phyloP scores from a whole-genome alignment of 2,797 vertebrate species.

The Manis javanica region DNA sequence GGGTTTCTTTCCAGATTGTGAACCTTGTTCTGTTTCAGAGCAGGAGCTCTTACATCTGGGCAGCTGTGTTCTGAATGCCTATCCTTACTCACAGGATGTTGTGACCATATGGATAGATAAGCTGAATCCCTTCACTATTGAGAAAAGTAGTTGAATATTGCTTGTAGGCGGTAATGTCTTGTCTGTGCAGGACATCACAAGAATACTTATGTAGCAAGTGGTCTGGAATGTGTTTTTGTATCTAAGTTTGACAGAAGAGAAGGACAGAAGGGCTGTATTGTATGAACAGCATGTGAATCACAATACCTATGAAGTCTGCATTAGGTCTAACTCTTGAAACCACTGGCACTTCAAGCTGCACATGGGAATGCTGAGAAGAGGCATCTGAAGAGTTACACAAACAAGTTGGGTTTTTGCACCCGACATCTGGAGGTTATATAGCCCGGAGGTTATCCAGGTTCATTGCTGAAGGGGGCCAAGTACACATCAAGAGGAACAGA shows the following conservation, averaged over 20 bases:
- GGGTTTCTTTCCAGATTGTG: conserved; percentile 40
- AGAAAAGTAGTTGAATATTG: conserved; percentile 27
- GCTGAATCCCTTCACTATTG: background rate
- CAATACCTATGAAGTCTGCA: fast-evolving
- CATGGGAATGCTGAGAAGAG: background rate
- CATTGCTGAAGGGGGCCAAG: background rate
- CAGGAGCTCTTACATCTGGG: background rate
- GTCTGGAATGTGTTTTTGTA: background rate
- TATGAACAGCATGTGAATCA: background rate
- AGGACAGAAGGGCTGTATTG: background rate
- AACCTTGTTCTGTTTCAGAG: conserved; percentile 9
- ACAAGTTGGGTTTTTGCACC: background rate
- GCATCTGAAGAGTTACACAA: background rate
- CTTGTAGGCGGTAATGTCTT: background rate
- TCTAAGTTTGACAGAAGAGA: background rate
- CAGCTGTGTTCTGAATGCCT: conserved; percentile 43
- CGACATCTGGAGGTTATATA: background rate
- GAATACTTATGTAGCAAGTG: conserved; percentile 32
- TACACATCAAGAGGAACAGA: background rate
- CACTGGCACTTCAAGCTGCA: background rate
- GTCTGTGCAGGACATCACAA: background rate
- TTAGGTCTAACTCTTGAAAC: background rate
- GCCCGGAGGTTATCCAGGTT: background rate
- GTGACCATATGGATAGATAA: conserved; percentile 45
- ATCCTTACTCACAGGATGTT: background rate